Percentiles rank a stretch among this genome's conserved stretches.
phyloP scores from a whole-genome alignment of 2,888 invertebrate genomes.

The Microctonus hyperodae region DNA sequence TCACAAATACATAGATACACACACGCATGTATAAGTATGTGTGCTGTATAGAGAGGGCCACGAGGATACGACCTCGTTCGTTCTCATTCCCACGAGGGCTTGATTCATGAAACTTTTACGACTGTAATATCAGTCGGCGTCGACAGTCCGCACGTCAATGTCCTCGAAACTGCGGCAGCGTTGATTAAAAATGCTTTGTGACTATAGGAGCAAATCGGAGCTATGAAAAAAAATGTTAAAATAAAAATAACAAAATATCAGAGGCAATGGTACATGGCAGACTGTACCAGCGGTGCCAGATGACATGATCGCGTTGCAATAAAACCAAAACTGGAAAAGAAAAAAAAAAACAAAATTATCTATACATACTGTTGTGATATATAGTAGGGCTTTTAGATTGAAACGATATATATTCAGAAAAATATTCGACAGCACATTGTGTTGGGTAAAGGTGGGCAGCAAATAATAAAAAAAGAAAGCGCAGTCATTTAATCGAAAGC shows the following conservation, averaged over 20 bases:
- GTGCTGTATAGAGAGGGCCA: background rate
- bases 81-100: constrained; percentile 21
- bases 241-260: constrained; percentile 5
- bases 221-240: background rate
- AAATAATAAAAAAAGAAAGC: constrained; percentile 1
- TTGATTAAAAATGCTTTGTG: constrained; percentile 38
- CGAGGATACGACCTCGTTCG: constrained; percentile 22
- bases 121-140: constrained; percentile 31
- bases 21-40: background rate
- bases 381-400: background rate
- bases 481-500: constrained; percentile 36
- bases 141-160: constrained; percentile 28
- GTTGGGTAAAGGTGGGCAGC: constrained; percentile 24
- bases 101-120: constrained; percentile 33
- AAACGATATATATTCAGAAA: background rate
- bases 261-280: constrained; percentile 4
- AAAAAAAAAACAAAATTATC: background rate
- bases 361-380: background rate
- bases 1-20: background rate
- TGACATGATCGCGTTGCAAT: constrained; percentile 7
- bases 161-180: constrained; percentile 25
- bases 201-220: constrained; percentile 18
- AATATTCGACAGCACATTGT: constrained; percentile 29
- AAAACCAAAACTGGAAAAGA: background rate
- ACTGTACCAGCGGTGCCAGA: background rate